Evolutionary conservation across 2,888 invertebrate species (phyloP), one percentile per base, ranked within the genome.

Genomic region (Hanleya hanleyi): DNA sequence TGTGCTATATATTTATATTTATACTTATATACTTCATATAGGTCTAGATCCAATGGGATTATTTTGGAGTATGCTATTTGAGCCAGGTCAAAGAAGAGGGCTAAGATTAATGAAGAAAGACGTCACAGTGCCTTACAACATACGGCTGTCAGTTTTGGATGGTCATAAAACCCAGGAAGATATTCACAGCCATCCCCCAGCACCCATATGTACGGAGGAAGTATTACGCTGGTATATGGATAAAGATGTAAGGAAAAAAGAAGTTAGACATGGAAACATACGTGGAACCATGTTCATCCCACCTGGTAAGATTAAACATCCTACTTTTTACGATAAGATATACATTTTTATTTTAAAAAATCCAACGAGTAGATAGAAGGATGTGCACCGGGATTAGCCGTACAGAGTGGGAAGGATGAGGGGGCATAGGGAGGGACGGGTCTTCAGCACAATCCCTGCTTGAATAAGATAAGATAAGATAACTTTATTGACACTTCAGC

Each of bases 31-130:
- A n/a, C n/a, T n/a, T n/a, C n/a, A n/a, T n/a, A n/a, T n/a, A 84
- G 87, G 86, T 36, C 74, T 82, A 18, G 83, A 86, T n/a, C 81
- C 83, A 12, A 84, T 85, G 84, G 87, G 86, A 12, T 74, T 87
- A 32, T 80, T 87, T 49, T 86, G 86, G 84, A 81, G 82, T 65
- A 67, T 84, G 74, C 73, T 68, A 6, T 71, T 77, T 33, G 73
- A 68, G 7, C 73, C 74, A 12, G 78, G 74, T 9, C 74, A 76
- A 22, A 68, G 70, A 0, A 37, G 62, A 7, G 80, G 78, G 12
- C 49, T 73, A 3, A 73, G 84, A 29, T 67, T 87, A 29, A 65
- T 80, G 29, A 82, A 83, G 61, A 76, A 73, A 64, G 83, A 87
- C 66, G 85, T 85, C 18, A 77, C 78, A 1, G 61, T 68, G 18